phyloP scores from a whole-genome alignment of 37 sponge, comb jelly and placozoan species.

The Eunapius fragilis region DNA sequence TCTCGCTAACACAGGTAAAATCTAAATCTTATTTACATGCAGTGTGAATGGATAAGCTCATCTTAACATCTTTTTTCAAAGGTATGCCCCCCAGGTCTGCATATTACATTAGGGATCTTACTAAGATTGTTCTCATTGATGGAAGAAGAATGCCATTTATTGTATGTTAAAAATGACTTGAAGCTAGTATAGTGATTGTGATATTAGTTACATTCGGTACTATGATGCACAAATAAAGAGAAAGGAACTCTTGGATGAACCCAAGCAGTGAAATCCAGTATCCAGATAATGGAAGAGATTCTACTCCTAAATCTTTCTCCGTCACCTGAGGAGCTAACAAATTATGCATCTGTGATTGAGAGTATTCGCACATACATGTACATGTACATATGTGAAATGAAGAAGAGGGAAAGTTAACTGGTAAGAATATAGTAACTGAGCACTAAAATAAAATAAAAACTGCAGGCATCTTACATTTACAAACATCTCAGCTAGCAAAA shows the following conservation, averaged over 20 bases:
- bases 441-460: neutral
- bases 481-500: neutral
- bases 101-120: constrained; percentile 54
- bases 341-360: no score
- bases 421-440: no score
- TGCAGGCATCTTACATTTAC: neutral
- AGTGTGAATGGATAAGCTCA: neutral
- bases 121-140: constrained; percentile 13
- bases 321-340: no score
- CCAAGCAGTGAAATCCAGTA: neutral
- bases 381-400: no score
- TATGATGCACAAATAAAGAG: neutral
- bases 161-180: constrained; percentile 7
- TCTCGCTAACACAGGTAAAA: neutral
- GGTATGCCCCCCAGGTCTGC: constrained; percentile 53
- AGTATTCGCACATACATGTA: no score
- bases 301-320: no score
- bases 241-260: neutral
- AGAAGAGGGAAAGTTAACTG: no score
- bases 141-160: constrained; percentile 43
- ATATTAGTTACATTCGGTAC: neutral
- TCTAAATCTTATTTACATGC: neutral
- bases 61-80: neutral
- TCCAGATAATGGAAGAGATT: no score
- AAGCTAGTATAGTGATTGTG: neutral